Conservation (phyloP, 2,113 vertebrate genomes). For the rat (Rattus norvegicus) region DNA sequence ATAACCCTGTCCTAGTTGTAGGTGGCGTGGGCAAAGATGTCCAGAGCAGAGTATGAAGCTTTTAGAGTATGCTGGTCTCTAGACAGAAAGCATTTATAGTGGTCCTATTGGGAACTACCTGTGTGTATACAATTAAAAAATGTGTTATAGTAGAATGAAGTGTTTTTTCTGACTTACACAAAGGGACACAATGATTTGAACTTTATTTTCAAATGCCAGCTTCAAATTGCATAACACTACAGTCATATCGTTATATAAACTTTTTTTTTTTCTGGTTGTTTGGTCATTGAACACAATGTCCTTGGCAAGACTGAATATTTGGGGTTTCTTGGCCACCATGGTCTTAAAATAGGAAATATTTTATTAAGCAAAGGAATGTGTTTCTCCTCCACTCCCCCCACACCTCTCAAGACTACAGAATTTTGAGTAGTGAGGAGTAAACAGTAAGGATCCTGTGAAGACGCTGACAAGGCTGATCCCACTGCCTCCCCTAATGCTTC, state of each 20-base stretch:
- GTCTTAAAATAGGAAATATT: constrained; percentile 42
- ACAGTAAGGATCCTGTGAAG: background rate
- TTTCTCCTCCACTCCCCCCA: background rate
- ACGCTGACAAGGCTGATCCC: accelerated
- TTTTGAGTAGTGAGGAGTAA: background rate
- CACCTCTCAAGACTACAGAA: background rate
- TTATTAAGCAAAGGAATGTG: constrained; percentile 2
- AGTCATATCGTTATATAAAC: background rate
- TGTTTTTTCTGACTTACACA: background rate
- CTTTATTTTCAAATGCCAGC: constrained; percentile 28
- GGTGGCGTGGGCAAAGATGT: background rate
- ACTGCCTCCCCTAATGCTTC: background rate
- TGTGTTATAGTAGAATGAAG: background rate
- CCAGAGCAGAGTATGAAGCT: background rate
- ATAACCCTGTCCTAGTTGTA: background rate
- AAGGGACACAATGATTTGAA: background rate
- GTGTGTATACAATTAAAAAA: background rate
- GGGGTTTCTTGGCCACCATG: background rate
- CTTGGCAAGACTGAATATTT: constrained; percentile 13
- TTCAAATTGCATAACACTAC: background rate
- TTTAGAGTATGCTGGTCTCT: background rate
- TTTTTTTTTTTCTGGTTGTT: background rate
- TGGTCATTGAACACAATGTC: background rate
- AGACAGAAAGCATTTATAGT: background rate
- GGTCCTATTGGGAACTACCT: background rate